Conservation (phyloP, 2,888 invertebrate genomes). For the Eucera pruinosa region DNA sequence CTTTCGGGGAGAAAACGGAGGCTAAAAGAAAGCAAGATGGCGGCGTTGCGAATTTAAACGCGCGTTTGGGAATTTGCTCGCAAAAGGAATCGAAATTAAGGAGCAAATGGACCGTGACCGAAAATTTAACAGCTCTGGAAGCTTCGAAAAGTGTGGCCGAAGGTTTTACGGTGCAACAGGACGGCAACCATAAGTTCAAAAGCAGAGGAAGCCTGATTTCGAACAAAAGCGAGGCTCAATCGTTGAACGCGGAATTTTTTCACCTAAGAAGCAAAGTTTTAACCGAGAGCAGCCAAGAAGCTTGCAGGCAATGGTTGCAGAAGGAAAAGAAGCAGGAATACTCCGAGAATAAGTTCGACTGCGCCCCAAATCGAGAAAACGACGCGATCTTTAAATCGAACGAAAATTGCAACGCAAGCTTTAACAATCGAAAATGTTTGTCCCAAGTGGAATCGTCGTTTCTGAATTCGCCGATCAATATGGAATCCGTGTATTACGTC, state of each 20-base stretch:
- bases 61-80: conserved; percentile 45
- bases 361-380: too few species aligned
- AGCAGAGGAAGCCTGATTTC: conserved; percentile 51
- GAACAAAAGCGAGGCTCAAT: conserved; percentile 62
- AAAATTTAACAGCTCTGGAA: conserved; percentile 69
- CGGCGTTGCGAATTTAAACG: conserved; percentile 21
- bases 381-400: conserved; percentile 51
- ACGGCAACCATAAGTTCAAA: conserved; percentile 65
- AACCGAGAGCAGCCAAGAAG: conserved; percentile 64
- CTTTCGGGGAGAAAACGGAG: conserved; percentile 52
- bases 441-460: conserved; percentile 50
- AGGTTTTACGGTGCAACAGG: conserved; percentile 55
- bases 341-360: conserved; percentile 45
- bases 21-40: conserved; percentile 31
- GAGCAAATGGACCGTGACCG: conserved; percentile 81
- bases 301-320: conserved; percentile 56
- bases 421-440: conserved; percentile 49
- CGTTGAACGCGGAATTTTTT: conserved; percentile 77
- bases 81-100: conserved; percentile 78
- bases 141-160: conserved; percentile 62
- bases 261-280: conserved; percentile 75
- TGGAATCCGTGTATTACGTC: conserved; percentile 36
- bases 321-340: conserved; percentile 63
- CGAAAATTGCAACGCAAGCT: conserved; percentile 47
- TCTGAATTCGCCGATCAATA: conserved; percentile 52